These are phyloP conservation scores for Ellobius talpinus DNA, from an alignment of 2,113 vertebrate species.

Conservation along the genomic window DNA sequence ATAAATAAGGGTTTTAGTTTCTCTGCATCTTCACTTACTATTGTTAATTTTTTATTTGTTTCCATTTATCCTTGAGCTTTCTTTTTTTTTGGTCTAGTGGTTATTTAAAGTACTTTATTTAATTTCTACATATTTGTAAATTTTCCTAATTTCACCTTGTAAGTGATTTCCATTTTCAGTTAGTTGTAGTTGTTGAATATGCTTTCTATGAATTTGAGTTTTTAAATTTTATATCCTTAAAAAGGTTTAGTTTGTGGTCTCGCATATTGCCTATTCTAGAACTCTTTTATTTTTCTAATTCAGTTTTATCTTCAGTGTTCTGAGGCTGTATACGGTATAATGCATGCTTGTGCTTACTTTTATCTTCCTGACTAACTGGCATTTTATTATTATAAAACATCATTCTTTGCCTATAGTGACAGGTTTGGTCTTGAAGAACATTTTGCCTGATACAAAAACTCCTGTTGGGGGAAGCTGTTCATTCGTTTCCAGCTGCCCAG, in stretches of 20 bases:
- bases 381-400: neutral
- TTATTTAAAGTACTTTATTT: slow-evolving; percentile 25
- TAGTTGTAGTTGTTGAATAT: neutral
- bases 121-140: neutral
- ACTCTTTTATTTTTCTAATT: neutral
- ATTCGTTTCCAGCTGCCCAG: no score
- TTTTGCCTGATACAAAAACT: neutral
- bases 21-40: slow-evolving; percentile 3
- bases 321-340: neutral
- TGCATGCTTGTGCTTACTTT: neutral
- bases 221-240: neutral
- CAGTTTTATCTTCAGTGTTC: neutral
- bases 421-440: neutral
- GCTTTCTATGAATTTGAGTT: neutral
- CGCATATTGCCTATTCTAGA: neutral
- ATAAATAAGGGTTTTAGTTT: slow-evolving; percentile 30
- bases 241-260: neutral
- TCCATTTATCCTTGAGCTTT: neutral
- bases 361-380: neutral
- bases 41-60: neutral
- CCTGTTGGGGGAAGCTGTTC: no score
- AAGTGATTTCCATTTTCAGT: neutral
- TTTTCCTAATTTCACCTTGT: neutral
- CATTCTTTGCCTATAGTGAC: neutral
- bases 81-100: neutral